Evolutionary conservation across 2,888 invertebrate species (phyloP), one percentile per base, ranked within the genome.

Genomic region (Lochmaea capreae): DNA sequence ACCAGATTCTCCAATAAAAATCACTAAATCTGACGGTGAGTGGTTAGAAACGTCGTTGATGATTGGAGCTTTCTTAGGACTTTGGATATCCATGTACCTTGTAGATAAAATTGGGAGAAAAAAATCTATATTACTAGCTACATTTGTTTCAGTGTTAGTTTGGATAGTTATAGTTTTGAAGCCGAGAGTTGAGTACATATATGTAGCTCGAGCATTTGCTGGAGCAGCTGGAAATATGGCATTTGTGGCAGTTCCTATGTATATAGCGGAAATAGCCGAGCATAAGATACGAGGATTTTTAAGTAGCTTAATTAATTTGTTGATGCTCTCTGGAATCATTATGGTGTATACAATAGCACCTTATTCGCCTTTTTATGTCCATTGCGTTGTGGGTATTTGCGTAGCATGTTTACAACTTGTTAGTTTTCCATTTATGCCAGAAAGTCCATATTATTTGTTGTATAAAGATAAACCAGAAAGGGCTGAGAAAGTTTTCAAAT

Each of bases 231-330:
- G 86, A n/a, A 86, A 87, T 67, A 85, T 86, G 14, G 86, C 85
- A 10, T 87, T 87, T 74, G 87, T 87, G 3, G 84, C 86, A 12
- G 86, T 86, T 0, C 87, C 87, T 14, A 86, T 87, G 87, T 87
- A 86, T 78, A 85, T 87, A 54, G 86, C 86, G 2, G 87, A 87
- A 81, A 86, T 87, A 71, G 86, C 87, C 10, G 86, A 87, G 77
- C 84, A 86, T 66, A 84, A 84, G 69, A 86, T 87, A 16, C 75
- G 87, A 54, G 87, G 87, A 11, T 85, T 87, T 66, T 78, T 87
- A 14, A 83, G 86, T 1, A 84, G 86, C 11, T 81, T 85, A 52
- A 86, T 87, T 67, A 87, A 86, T 79, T 80, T 86, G 42, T 86
- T 86, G 84, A 86, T 87, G 86, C 79, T 87, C 12, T 72, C 85